Evolutionary conservation across 2,797 vertebrate genomes (phyloP), one percentile per base, ranked within the genome.

Genomic region (Enteromius unitaeniatus): DNA sequence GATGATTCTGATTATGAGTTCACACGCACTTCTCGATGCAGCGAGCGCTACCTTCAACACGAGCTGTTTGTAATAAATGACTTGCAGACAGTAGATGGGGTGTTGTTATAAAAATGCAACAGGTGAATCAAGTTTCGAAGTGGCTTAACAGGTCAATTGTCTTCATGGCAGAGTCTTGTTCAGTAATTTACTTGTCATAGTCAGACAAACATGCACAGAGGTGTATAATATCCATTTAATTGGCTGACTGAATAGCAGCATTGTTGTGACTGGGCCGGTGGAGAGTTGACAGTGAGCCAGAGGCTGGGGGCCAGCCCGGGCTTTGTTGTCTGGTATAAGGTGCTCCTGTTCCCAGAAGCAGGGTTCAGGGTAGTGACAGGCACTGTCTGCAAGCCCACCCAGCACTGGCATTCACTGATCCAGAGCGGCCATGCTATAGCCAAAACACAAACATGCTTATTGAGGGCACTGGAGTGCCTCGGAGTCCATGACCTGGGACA

Each of bases 311-410:
- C 58, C 79, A 85, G 78, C 34, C 64, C 17, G 10, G 26, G 82
- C 84, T 84, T 85, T 82, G 84, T 87, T 82, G 21, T 62, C 68
- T 84, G 65, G 49, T 58, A 81, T 79, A 87, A 83, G 80, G 82
- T 80, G 78, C 51, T 89, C 73, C 60, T 86, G 42, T 86, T 87
- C 79, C 79, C 78, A 82, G 77, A 81, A 40, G 49, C 58, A 85
- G 69, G 51, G 73, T 79, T 81, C 51, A 69, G 70, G 64, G 80
- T 84, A 81, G 78, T 73, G 65, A 86, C 81, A 86, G 82, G 21
- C 83, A 86, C 75, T 65, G 65, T 83, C 81, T 86, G 23, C 78
- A 78, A 81, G 83, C 87, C 82, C 86, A 86, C 88, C 86, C 85
- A 78, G 9, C 69, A 26, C 21, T 86, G 86, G 62, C 37, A 84